Conservation (phyloP, 2,888 invertebrate species). For the Sepiola atlantica region DNA sequence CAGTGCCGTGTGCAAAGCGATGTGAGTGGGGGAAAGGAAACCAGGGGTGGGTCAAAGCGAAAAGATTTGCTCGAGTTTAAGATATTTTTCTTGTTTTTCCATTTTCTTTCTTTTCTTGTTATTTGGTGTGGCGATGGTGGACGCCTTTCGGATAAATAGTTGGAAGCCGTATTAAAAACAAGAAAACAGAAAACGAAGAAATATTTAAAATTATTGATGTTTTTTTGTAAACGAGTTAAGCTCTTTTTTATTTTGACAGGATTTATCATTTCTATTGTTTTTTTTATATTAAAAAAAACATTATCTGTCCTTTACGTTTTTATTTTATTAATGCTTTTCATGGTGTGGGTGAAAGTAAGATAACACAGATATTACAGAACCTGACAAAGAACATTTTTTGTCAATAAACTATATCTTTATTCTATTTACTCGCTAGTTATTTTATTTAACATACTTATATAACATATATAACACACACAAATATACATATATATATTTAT, state of each 20-base stretch:
- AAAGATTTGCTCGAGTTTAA: neutral
- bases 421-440: too few species aligned
- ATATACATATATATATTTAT: too few species aligned
- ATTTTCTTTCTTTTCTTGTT: neutral
- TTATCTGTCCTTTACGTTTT: neutral
- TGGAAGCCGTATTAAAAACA: neutral
- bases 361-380: too few species aligned
- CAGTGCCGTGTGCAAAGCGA: neutral
- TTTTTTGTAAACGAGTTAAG: neutral
- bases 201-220: conserved; percentile 23
- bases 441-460: too few species aligned
- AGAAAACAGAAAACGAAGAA: neutral
- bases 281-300: neutral
- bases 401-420: too few species aligned
- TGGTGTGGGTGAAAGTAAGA: too few species aligned
- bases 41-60: neutral
- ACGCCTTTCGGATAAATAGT: neutral
- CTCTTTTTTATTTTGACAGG: neutral
- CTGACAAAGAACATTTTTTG: too few species aligned
- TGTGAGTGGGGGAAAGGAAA: neutral
- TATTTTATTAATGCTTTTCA: neutral
- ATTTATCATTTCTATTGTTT: neutral
- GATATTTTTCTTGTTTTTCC: neutral
- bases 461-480: too few species aligned
- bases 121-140: too few species aligned